Evolutionary conservation across 2,797 vertebrate genomes (phyloP), one percentile per base, ranked within the genome.

Genomic region (Cichlasoma orientale): DNA sequence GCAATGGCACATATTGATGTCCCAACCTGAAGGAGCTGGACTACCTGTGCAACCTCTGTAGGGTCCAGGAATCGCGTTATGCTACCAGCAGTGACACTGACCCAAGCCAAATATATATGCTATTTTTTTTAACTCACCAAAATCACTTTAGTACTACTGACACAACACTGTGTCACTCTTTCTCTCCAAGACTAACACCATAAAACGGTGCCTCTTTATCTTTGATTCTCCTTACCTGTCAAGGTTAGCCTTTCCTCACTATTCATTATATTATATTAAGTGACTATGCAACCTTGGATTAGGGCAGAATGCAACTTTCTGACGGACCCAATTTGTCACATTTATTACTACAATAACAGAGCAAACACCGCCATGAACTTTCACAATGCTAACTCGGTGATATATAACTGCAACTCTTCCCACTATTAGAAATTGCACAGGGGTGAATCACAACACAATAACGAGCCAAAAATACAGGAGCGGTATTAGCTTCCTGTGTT

Each of bases 211-310:
- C 56, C 38, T 75, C 56, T 82, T 66, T 77, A 75, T 80, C 79
- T 85, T 57, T 87, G 75, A 84, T 76, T 89, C 63, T 86, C 36
- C 38, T 7, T 54, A 56, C 57, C 66, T 41, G 56, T 75, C 90
- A 93, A 91, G 90, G 90, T 89, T 75, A 85, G 61, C 10, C 72
- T 78, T 82, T 82, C 69, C 77, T 74, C 82, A 74, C 77, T 71
- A 88, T 90, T 82, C 82, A 86, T 92, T 91, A 82, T 55, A 25
- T 86, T 82, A 66, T 19, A 47, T 78, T 85, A 91, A 91, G 90
- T 90, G 78, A 90, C 76, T 82, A 66, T 58, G 82, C 83, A 93
- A 88, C 93, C 90, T 92, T 93, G 88, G 78, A 78, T 81, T 47
- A 6, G 52, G 29, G 72, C 38, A 66, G 68, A 87, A 89, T 68